Evolutionary conservation across 2,797 vertebrate species (phyloP), one percentile per base, ranked within the genome.

Genomic region (Serranus cabrilla): DNA sequence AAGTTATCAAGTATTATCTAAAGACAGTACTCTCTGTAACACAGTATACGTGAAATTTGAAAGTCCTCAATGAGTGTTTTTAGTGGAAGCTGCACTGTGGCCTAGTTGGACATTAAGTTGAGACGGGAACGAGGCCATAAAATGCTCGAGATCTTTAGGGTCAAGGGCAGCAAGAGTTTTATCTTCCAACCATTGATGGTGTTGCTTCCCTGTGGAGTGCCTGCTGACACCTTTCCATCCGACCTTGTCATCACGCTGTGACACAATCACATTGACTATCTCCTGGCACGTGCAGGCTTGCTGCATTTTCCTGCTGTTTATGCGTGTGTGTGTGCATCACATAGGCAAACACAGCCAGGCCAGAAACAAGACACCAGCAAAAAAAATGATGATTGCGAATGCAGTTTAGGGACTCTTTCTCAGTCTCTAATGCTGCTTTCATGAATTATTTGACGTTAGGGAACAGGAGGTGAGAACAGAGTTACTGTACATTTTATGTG

Each of bases 211-310:
- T 77, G 74, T 78, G 54, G 82, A 78, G 76, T 40, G 84, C 63
- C 80, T 75, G 79, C 76, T 25, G 50, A 89, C 80, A 83, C 79
- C 64, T 85, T 78, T 84, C 64, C 60, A 72, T 79, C 75, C 84
- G 90, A 92, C 90, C 90, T 92, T 84, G 81, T 82, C 80, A 59
- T 85, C 83, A 67, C 52, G 51, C 86, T 78, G 87, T 60, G 65
- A 80, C 81, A 66, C 55, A n/a, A 68, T 57, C 65, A 46, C 81
- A 83, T 11, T 43, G 71, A 58, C 74, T 10, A 23, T 81, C 65
- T 81, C 57, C 60, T 80, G 71, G 56, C 78, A 82, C 34, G 18
- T 39, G 74, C 61, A 67, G n/a, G 39, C 46, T 66, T 20, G 16
- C 52, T 72, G 60, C n/a, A 58, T 75, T 84, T 72, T 17, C 43